Conservation (phyloP, 2,888 invertebrate species). For the Onchidella celtica region DNA sequence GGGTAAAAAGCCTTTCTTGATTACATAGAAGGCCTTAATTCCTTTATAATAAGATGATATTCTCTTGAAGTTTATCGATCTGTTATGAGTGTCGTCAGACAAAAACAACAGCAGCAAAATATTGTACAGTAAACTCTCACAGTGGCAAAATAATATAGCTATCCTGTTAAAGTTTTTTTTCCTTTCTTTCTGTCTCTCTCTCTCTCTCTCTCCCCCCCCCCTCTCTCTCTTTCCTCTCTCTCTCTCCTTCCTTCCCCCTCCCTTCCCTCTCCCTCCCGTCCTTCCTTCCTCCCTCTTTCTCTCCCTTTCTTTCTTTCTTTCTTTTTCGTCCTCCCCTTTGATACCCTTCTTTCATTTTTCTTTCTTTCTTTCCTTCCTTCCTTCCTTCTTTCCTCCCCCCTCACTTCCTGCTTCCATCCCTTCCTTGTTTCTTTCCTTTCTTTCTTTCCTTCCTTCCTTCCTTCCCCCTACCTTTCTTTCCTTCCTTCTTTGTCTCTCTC, state of each 20-base stretch:
- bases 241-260: not conserved
- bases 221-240: not conserved
- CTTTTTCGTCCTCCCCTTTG: not conserved
- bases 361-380: not conserved
- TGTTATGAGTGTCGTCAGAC: no score
- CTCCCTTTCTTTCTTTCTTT: not conserved
- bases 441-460: not conserved
- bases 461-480: not conserved
- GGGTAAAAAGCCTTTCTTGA: no score
- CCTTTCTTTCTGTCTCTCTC: not conserved
- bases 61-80: no score
- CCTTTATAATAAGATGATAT: no score
- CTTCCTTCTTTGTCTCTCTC: not conserved
- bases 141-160: not conserved
- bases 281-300: not conserved
- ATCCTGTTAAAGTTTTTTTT: not conserved
- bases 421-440: not conserved
- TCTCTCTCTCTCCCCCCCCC: not conserved
- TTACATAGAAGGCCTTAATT: no score
- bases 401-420: not conserved
- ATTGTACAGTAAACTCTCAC: no score
- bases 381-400: not conserved
- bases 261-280: no score
- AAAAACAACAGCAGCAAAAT: no score
- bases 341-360: not conserved